Percentiles rank a stretch among this genome's conserved stretches.
Evolutionary conservation across 2,797 vertebrate species (phyloP).

Genomic region (Threskiornis aethiopicus): DNA sequence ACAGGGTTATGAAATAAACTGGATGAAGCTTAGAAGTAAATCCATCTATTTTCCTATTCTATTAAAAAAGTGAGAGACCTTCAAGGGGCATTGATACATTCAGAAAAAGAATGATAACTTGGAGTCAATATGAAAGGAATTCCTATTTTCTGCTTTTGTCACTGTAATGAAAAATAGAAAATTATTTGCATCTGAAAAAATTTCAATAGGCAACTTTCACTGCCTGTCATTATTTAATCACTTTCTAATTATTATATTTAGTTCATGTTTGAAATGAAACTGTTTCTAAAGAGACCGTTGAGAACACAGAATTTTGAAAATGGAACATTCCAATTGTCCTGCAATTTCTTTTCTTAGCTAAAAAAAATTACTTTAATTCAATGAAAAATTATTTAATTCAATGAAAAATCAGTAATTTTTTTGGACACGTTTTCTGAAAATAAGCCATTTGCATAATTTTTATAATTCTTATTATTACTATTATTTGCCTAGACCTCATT

Average conservation of each 20-base stretch:
- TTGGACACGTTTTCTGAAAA: not conserved
- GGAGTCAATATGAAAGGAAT: not conserved
- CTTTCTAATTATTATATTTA: not conserved
- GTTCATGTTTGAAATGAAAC: not conserved
- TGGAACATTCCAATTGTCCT: not conserved
- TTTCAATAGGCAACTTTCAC: not conserved
- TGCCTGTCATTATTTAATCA: not conserved
- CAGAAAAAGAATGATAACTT: not conserved
- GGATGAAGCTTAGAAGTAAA: not conserved
- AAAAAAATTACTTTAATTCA: not conserved
- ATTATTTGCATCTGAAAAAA: not conserved
- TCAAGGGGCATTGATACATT: not conserved
- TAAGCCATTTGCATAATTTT: not conserved
- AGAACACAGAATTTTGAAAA: not conserved
- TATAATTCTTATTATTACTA: not conserved
- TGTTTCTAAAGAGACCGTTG: not conserved
- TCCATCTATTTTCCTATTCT: not conserved
- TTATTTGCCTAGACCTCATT: not conserved
- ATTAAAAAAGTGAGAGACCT: not conserved
- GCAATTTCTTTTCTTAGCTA: not conserved
- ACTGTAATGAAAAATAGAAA: not conserved
- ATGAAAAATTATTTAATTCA: not conserved
- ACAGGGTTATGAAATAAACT: not conserved
- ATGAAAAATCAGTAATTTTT: not conserved
- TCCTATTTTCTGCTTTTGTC: not conserved